Evolutionary conservation across 2,113 vertebrate genomes (phyloP), one percentile per base, ranked within the genome.

Genomic region (Eurystomus gularis): DNA sequence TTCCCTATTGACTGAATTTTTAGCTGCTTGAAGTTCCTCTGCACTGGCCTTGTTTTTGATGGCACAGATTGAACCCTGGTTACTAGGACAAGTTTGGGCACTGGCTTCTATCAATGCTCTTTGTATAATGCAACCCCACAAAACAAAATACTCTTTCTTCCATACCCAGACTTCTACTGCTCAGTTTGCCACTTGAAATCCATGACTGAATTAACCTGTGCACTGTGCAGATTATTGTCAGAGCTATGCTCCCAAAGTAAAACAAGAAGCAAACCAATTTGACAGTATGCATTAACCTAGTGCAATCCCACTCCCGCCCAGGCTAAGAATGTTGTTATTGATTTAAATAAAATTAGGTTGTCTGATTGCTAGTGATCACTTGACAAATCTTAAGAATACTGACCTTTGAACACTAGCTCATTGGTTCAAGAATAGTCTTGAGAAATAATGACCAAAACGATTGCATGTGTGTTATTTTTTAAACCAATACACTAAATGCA

Each of bases 81-180:
- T 90, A 60, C 40, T 46, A 61, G 42, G 28, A 70, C 35, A 82
- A 87, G 44, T 26, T 23, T 51, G 12, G 7, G 3, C 68, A 58
- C 37, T 49, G 14, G 28, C 10, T 93, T 3, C 0, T 18, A 66
- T 26, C 51, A 89, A 69, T n/a, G 46, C 3, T 58, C 10, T 78
- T 81, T 86, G 31, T 69, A 54, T 33, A 88, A 62, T 13, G 26
- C 42, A 82, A 37, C 7, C 3, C 10, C 12, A 10, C 1, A 0
- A 28, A 91, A 73, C 28, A 87, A 89, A 42, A 35, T 77, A 8
- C 33, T 46, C 46, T 68, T 91, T 91, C 69, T 93, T 94, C 61
- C n/a, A 44, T 58, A 49, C 1, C 3, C 11, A 48, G 65, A 58
- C 29, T 84, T 81, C 55, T 75, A 33, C n/a, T 78, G n/a, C 60